Base-by-base conservation (phyloP, 2,888 invertebrate genomes). In the Neoascia interrupta region DNA sequence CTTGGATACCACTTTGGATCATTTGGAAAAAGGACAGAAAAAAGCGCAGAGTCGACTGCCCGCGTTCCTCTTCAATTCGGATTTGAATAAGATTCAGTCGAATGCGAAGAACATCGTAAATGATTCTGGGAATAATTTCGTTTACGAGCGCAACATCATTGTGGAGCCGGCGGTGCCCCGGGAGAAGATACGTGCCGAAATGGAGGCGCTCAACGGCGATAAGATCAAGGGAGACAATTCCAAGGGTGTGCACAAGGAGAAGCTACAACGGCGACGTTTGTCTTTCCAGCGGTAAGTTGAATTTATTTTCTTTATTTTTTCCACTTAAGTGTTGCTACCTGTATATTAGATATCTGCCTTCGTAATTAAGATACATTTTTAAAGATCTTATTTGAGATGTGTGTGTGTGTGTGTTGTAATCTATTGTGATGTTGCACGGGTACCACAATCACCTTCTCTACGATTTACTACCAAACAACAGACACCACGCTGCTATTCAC, bases 21-120 rank as follows among this genome's bases (percentile, higher is more conserved):
- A 69, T 23, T 45, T 37, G n/a, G 80, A 82, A 60, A 81, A 81
- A 21, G 70, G 72, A 51, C 73, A 82, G 53, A 83, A 83, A 53
- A 81, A 74, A 34, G 11, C 58, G 51, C 58, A 75, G 61, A 83
- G 64, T 43, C 81, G 81, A 49, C 68, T 84, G 80, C 83, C 83
- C 16, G 81, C 81, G 69, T 84, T 83, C 73, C 69, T 84, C 31
- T 83, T 83, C 31, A 84, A 84, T 63, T 81, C 83, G 45, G 85
- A 85, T 76, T 80, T 82, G 56, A 82, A 81, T 28, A 86, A 86
- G 83, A 87, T 86, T 81, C 86, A 86, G 82, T 86, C 86, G 64
- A 85, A 87, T 82, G 82, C 84, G 36, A 86, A 85, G 82, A 85
- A 85, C 82, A 87, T 86, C 66, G 81, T 82, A 69, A 81, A 84